Percentiles rank a stretch among this genome's conserved stretches.
phyloP scores from a whole-genome alignment of 2,113 vertebrate species.

The Ochotona princeps region DNA sequence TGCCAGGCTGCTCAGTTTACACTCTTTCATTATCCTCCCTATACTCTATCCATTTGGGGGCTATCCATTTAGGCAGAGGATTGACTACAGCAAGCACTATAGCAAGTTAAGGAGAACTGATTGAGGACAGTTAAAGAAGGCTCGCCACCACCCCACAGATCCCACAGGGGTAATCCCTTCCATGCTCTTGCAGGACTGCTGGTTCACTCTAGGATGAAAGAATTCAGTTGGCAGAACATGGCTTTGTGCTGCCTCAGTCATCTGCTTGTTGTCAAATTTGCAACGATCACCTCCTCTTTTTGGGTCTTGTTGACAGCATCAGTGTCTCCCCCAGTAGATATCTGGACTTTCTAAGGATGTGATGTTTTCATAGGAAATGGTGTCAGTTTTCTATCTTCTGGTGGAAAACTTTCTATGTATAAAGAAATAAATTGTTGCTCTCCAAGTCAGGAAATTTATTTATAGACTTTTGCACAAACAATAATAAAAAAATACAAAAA shows the following conservation, averaged over 20 bases:
- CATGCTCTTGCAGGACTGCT: background rate
- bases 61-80: background rate
- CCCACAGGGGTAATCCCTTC: background rate
- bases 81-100: background rate
- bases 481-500: background rate
- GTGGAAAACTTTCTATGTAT: background rate
- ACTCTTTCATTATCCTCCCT: background rate
- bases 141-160: too few species aligned
- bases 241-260: background rate
- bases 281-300: background rate
- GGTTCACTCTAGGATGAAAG: background rate
- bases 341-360: background rate
- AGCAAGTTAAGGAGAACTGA: background rate
- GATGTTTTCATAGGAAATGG: background rate
- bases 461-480: slow-evolving; percentile 1
- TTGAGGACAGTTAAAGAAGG: background rate
- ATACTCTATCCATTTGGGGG: background rate
- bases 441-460: background rate
- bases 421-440: background rate
- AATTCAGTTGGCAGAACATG: background rate
- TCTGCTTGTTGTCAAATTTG: background rate
- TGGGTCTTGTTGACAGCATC: background rate
- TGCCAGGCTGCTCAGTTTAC: background rate
- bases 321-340: background rate
- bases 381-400: background rate